A percentile compares a stretch with the other conserved stretches of the same genome.
These are phyloP conservation scores for Choloepus hoffmanni DNA, from an alignment of 2,113 vertebrate genomes.

Conservation along the genomic window DNA sequence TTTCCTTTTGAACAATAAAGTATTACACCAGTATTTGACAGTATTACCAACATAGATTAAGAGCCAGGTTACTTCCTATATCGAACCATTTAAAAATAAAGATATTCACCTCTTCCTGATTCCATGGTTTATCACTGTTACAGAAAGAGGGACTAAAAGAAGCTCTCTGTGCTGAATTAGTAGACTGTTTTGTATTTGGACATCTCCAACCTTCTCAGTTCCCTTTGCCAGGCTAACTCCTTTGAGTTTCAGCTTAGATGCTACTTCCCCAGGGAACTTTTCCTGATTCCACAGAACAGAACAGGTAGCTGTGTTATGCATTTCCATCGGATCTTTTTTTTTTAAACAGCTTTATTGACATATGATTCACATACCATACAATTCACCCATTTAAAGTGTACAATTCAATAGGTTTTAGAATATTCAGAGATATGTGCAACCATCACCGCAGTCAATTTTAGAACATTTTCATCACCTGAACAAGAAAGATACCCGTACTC, in stretches of 20 bases:
- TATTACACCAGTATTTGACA: constrained; percentile 24
- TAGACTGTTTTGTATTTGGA: constrained; percentile 40
- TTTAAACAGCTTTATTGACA: too few relatives aligned
- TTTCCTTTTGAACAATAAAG: constrained; percentile 52
- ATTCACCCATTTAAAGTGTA: too few relatives aligned
- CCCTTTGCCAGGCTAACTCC: not conserved
- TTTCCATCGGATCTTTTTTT: not conserved
- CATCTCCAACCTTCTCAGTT: not conserved
- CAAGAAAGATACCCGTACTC: too few relatives aligned
- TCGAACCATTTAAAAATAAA: constrained; percentile 55
- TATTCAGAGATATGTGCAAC: too few relatives aligned
- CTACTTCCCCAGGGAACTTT: not conserved
- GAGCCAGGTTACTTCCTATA: not conserved
- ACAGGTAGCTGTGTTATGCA: not conserved
- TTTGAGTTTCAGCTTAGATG: not conserved
- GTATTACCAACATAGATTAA: constrained; percentile 19
- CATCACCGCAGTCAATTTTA: too few relatives aligned
- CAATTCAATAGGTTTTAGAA: too few relatives aligned
- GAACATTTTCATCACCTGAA: too few relatives aligned
- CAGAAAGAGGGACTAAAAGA: not conserved
- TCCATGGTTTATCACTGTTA: constrained; percentile 11
- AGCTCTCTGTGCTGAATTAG: not conserved
- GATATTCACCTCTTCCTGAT: constrained; percentile 23
- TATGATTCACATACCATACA: too few relatives aligned
- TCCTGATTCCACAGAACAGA: not conserved